Evolutionary conservation across 2,113 vertebrate species (phyloP).

Genomic region (Coptodon bakossiorum): DNA sequence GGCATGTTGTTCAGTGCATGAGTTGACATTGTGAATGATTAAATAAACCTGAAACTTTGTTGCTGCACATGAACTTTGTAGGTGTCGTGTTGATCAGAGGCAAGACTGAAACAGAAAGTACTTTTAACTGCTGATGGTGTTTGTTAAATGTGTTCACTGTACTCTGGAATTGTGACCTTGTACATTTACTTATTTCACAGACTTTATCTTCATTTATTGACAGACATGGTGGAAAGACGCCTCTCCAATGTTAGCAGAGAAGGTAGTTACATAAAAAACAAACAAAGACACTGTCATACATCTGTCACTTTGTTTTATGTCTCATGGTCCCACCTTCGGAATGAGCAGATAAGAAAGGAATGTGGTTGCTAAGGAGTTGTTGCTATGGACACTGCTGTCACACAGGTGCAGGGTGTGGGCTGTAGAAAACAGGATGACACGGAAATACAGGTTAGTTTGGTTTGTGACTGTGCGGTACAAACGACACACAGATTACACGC

Average conservation of each 20-base stretch:
- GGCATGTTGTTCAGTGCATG: not conserved
- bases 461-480: not conserved
- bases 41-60: rapidly evolving
- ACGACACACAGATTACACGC: rapidly evolving
- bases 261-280: no score
- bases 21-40: not conserved
- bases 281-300: rapidly evolving
- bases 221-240: not conserved
- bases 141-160: not conserved
- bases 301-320: not conserved
- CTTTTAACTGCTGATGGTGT: not conserved
- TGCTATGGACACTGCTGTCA: not conserved
- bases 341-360: not conserved
- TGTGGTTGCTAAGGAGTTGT: not conserved
- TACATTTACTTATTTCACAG: not conserved
- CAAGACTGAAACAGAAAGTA: not conserved
- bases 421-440: not conserved
- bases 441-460: rapidly evolving
- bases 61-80: not conserved
- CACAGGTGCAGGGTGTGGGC: not conserved
- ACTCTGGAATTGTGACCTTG: rapidly evolving
- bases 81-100: not conserved
- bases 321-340: rapidly evolving
- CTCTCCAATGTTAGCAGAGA: no score
- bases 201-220: rapidly evolving